A percentile compares a stretch with the other conserved stretches of the same genome.
These are phyloP conservation scores for Strix aluco DNA, from an alignment of 2,113 vertebrate genomes.

Conservation along the genomic window DNA sequence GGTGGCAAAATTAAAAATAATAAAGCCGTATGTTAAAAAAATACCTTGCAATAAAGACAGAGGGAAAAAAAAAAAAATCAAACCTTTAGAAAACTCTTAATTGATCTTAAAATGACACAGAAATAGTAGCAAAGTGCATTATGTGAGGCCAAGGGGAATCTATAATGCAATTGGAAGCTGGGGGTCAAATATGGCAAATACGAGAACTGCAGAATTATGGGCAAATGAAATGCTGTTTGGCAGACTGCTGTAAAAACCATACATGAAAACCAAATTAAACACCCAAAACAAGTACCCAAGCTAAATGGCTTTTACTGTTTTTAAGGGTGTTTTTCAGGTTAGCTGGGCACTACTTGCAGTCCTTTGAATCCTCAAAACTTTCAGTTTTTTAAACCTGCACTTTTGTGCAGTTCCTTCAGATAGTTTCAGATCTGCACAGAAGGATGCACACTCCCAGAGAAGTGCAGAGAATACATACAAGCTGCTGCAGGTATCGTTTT, in stretches of 20 bases:
- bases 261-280: neutral
- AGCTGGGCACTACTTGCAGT: neutral
- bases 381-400: neutral
- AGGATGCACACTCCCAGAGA: neutral
- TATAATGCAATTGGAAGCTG: neutral
- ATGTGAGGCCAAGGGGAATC: neutral
- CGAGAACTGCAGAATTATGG: neutral
- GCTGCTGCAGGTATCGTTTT: neutral
- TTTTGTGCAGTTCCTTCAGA: neutral
- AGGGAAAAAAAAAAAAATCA: neutral
- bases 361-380: neutral
- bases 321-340: neutral
- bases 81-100: neutral
- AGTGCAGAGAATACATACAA: neutral
- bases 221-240: neutral
- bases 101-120: neutral
- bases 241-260: neutral
- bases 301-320: neutral
- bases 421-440: neutral
- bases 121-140: neutral
- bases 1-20: neutral
- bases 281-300: neutral
- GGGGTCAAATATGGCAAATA: neutral
- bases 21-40: neutral
- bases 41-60: neutral